Evolutionary conservation across 2,888 invertebrate genomes (phyloP).

Genomic region (Drosophila glabriapex): DNA sequence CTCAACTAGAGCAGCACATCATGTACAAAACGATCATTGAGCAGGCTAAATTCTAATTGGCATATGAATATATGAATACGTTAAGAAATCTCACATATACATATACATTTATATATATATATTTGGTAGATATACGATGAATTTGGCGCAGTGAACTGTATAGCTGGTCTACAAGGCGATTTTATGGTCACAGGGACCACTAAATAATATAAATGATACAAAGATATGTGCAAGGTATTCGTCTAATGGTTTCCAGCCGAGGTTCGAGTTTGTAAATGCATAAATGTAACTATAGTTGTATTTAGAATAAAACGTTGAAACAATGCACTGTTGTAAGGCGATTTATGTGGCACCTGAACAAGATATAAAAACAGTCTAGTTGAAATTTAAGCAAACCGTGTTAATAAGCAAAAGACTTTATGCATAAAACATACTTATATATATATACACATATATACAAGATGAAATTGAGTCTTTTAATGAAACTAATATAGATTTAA

Average conservation of each 20-base stretch:
- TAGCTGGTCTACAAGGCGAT: conserved; percentile 48
- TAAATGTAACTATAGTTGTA: conserved; percentile 35
- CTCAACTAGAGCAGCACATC: conserved; percentile 62
- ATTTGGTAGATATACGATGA: conserved; percentile 44
- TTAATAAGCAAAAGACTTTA: conserved; percentile 58
- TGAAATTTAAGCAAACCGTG: conserved; percentile 51
- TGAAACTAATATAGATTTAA: conserved; percentile 1
- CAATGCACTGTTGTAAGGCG: conserved; percentile 58
- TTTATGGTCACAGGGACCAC: conserved; percentile 71
- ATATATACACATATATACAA: conserved; percentile 17
- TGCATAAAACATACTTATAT: conserved; percentile 37
- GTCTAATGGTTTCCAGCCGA: conserved; percentile 23
- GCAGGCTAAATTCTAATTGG: conserved; percentile 59
- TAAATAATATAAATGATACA: conserved; percentile 10
- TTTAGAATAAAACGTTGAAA: conserved; percentile 55
- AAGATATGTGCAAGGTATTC: conserved; percentile 14
- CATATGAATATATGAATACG: conserved; percentile 30
- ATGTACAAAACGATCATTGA: conserved; percentile 65
- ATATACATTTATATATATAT: conserved; percentile 32
- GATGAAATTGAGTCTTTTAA: conserved; percentile 15
- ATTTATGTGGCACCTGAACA: conserved; percentile 55
- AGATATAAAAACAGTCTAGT: conserved; percentile 21
- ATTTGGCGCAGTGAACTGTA: conserved; percentile 46
- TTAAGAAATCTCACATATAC: conserved; percentile 27
- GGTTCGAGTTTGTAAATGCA: conserved; percentile 26